Conservation (phyloP, 1,140 invertebrate species). For the Eriosoma lanigerum region DNA sequence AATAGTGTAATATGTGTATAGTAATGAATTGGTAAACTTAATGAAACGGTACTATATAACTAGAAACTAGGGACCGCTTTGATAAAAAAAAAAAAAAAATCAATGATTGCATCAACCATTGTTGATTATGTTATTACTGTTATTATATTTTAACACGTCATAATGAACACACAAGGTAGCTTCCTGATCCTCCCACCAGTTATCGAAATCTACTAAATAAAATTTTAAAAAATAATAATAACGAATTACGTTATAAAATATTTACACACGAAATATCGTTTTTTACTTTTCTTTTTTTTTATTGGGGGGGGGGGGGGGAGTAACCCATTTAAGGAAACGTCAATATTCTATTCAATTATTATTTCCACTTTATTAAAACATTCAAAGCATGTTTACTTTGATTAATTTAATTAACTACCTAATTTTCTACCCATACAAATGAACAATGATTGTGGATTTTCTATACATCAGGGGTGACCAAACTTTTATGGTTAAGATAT, state of each 20-base stretch:
- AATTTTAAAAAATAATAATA: background rate
- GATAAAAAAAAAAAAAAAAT: constrained; percentile 29
- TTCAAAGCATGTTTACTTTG: too few relatives aligned
- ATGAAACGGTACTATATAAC: constrained; percentile 18
- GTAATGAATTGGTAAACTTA: constrained; percentile 30
- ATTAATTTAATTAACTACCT: too few relatives aligned
- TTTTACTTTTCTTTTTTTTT: background rate
- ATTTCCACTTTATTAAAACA: too few relatives aligned
- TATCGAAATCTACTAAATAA: background rate
- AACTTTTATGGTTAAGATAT: too few relatives aligned
- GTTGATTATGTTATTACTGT: constrained; percentile 36
- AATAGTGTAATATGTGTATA: background rate
- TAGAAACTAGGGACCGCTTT: background rate
- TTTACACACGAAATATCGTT: background rate
- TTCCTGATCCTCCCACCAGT: too few relatives aligned
- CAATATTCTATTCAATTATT: too few relatives aligned
- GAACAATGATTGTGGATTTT: too few relatives aligned
- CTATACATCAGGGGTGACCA: too few relatives aligned
- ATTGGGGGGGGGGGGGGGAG: too few relatives aligned
- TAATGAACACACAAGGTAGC: background rate
- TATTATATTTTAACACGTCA: constrained; percentile 22
- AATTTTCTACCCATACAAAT: too few relatives aligned
- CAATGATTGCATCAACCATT: constrained; percentile 26
- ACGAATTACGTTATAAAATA: background rate
- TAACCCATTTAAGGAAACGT: too few relatives aligned